Evolutionary conservation across 2,888 invertebrate species (phyloP), one percentile per base, ranked within the genome.

Genomic region (Shargacucullia verbasci): DNA sequence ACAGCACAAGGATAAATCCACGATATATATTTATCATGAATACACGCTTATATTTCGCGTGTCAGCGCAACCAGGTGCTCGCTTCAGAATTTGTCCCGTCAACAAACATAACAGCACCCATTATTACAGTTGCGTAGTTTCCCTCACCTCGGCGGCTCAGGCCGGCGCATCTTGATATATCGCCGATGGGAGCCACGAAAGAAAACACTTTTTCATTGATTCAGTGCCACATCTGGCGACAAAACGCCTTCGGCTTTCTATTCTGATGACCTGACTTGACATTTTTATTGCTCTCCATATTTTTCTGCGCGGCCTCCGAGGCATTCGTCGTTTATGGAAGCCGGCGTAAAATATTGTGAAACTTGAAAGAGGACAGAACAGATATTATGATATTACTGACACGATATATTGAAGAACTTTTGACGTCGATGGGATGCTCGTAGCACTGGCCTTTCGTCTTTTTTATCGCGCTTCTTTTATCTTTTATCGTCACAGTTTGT

Each of bases 191-290:
- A 85, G 84, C 83, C 93, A 92, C 91, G 93, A 80, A 88, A 85
- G 87, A 88, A 90, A 93, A 91, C 92, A 91, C 89, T 93, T 92
- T 93, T 92, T 93, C 93, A 93, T 92, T 92, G 93, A 92, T 92
- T 92, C 92, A 88, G 88, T 85, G 90, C 80, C 93, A 89, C 94
- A 93, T 92, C 94, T 92, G 93, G 93, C 90, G 90, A 89, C 88
- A 87, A 90, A 92, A 92, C 88, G 93, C 92, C 88, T 85, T 88
- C 85, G 87, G 92, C 90, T 90, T 91, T 91, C 88, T 88, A 88
- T 90, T 90, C 90, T 93, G 93, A 94, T 93, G 94, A 93, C 94
- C 92, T 92, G 92, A 93, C 92, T 92, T 93, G 94, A 92, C 92
- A 93, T 92, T 92, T 93, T 94, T 94, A 93, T 93, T 92, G 90